phyloP scores from a whole-genome alignment of 1,140 invertebrate species.

The Scylla paramamosain region DNA sequence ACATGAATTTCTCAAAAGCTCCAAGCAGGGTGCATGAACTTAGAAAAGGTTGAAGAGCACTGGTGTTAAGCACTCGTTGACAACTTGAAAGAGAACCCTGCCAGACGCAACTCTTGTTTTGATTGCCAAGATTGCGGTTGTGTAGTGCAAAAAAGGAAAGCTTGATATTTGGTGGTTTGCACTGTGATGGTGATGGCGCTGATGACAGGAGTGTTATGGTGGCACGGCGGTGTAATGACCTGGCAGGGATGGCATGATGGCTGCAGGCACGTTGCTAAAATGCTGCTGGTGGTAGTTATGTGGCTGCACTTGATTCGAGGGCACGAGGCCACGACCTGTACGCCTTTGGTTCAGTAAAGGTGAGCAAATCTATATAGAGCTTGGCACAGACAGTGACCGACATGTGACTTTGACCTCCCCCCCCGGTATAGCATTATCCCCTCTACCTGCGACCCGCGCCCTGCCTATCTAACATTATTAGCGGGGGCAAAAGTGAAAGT shows the following conservation, averaged over 20 bases:
- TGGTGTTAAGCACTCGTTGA: neutral
- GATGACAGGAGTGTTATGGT: neutral
- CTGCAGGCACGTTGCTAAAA: neutral
- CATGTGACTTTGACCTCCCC: neutral
- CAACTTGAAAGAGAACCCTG: neutral
- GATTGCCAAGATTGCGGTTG: neutral
- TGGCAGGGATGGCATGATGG: neutral
- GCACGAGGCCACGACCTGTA: neutral
- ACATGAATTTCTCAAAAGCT: no score
- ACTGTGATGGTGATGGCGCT: neutral
- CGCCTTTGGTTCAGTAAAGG: neutral
- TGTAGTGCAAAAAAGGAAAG: neutral
- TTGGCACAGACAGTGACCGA: neutral
- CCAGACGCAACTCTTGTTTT: neutral
- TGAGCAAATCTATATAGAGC: neutral
- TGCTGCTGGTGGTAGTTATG: neutral
- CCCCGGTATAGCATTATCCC: neutral
- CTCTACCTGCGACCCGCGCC: neutral
- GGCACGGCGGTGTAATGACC: neutral
- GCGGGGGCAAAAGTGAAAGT: slow-evolving; percentile 11
- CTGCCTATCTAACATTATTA: neutral
- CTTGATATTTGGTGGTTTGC: neutral
- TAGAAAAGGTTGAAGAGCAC: no score
- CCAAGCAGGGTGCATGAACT: no score
- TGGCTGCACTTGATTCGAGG: neutral